Conservation (phyloP, 2,797 vertebrate genomes). For the Oreochromis grahami region DNA sequence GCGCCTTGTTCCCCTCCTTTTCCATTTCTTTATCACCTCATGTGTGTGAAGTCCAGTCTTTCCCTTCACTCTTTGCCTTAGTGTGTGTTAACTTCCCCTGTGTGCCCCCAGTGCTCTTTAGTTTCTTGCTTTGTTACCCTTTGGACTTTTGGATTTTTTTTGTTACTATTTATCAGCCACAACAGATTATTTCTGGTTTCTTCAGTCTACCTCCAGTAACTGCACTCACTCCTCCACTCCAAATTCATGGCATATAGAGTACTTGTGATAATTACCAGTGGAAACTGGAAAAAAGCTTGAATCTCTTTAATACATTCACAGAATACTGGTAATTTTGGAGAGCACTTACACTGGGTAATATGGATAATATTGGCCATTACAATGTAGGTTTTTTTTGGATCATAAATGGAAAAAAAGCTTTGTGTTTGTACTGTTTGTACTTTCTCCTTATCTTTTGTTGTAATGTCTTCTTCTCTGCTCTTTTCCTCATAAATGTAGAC, state of each 20-base stretch:
- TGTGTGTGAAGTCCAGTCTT: not conserved
- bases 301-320: not conserved
- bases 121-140: not conserved
- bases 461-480: not conserved
- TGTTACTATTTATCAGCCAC: not conserved
- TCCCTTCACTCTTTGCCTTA: not conserved
- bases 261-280: not conserved
- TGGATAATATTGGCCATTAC: not conserved
- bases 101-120: not conserved
- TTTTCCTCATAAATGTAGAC: not conserved
- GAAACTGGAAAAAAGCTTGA: not conserved
- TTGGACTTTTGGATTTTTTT: not conserved
- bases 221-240: too few species aligned
- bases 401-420: not conserved
- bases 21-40: not conserved
- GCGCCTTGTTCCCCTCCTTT: not conserved
- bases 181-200: not conserved
- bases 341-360: not conserved
- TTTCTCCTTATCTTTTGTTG: too few species aligned
- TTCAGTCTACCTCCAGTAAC: not conserved
- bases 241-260: not conserved
- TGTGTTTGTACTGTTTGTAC: not conserved
- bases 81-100: not conserved
- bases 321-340: not conserved
- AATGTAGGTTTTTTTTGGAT: not conserved